Percentiles rank a stretch among this genome's conserved stretches.
Conservation (phyloP, 2,113 vertebrate genomes). For the Etia nguti region DNA sequence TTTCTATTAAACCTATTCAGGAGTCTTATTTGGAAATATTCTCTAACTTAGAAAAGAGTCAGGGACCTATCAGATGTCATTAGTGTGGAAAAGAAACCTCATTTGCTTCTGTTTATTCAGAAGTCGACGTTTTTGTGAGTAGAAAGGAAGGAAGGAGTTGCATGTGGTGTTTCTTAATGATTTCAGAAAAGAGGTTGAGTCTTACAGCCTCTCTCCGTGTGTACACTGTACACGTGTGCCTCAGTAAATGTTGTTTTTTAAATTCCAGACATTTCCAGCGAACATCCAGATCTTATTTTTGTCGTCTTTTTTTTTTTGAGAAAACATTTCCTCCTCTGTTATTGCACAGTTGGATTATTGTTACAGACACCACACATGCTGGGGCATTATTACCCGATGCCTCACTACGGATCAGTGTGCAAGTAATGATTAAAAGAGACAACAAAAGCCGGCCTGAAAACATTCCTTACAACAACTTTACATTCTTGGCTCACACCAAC, state of each 20-base stretch:
- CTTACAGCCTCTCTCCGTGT: neutral
- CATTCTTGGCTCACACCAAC: slow-evolving; percentile 43
- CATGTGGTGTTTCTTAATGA: neutral
- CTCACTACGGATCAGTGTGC: neutral
- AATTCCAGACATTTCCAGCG: neutral
- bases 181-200: neutral
- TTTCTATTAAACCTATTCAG: neutral
- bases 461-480: slow-evolving; percentile 6
- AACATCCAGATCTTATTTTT: neutral
- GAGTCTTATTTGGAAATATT: neutral
- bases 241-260: neutral
- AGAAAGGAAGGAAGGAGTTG: neutral
- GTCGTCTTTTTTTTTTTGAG: neutral
- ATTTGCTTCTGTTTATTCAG: neutral
- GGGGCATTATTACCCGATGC: neutral
- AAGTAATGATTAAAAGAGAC: slow-evolving; percentile 8
- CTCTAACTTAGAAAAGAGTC: neutral
- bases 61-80: neutral
- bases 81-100: neutral
- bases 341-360: slow-evolving; percentile 8
- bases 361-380: neutral
- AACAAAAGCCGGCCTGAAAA: neutral
- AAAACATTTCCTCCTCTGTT: neutral
- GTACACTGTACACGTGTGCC: neutral
- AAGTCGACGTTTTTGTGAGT: neutral